A percentile compares a stretch with the other conserved stretches of the same genome.
These are phyloP conservation scores for Mycetomoellerius zeteki DNA, from an alignment of 1,140 invertebrate genomes.

Conservation along the genomic window DNA sequence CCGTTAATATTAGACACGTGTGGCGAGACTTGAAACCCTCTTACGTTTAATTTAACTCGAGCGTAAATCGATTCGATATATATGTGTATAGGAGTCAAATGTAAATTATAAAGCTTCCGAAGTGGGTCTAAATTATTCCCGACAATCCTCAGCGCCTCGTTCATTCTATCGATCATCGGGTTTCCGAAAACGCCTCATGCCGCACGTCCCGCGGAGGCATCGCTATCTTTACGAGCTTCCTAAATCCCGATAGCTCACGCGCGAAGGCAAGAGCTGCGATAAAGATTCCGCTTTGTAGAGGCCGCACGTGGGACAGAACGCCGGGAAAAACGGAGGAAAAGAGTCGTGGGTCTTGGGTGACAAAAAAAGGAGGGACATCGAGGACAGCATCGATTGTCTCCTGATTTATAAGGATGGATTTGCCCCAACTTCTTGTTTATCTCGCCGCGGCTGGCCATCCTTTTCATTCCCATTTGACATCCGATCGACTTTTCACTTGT, in stretches of 20 bases:
- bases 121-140: neutral
- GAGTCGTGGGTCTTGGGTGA: neutral
- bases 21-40: neutral
- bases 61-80: neutral
- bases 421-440: conserved; percentile 69
- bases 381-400: conserved; percentile 35
- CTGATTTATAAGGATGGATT: conserved; percentile 70
- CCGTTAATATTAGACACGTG: conserved; percentile 13
- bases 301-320: neutral
- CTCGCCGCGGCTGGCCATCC: conserved; percentile 51
- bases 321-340: neutral
- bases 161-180: conserved; percentile 33
- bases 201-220: conserved; percentile 7
- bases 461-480: conserved; percentile 23
- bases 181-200: neutral
- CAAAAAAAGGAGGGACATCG: conserved; percentile 6
- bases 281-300: conserved; percentile 38
- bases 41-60: neutral
- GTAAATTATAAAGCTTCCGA: neutral
- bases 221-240: conserved; percentile 41
- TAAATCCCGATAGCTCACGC: conserved; percentile 14
- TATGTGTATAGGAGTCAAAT: neutral
- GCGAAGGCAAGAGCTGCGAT: conserved; percentile 28
- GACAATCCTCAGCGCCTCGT: neutral
- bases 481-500: conserved; percentile 29